These are phyloP conservation scores for Gymnoscelis rufifasciata DNA, from an alignment of 2,888 invertebrate genomes.

Conservation along the genomic window DNA sequence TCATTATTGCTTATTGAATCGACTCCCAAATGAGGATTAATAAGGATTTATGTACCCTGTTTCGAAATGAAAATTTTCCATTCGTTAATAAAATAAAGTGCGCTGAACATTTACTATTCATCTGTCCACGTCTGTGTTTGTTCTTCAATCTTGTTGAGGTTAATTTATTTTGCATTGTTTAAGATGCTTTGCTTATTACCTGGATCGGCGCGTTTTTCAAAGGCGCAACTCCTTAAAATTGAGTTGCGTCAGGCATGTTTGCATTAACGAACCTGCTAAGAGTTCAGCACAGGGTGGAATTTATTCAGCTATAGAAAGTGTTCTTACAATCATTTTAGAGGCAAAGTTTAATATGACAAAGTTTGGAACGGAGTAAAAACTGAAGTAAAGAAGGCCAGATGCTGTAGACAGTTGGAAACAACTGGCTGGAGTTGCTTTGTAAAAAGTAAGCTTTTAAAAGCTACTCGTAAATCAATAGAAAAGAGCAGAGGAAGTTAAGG, in stretches of 20 bases:
- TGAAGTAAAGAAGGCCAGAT: conserved; percentile 68
- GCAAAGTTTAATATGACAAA: conserved; percentile 66
- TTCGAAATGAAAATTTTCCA: conserved; percentile 45
- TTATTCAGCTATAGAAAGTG: conserved; percentile 28
- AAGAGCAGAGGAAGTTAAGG: conserved; percentile 62
- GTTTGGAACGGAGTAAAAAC: conserved; percentile 65
- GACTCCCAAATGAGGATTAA: conserved; percentile 65
- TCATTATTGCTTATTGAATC: conserved; percentile 62
- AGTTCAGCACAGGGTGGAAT: conserved; percentile 9
- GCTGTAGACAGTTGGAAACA: conserved; percentile 74
- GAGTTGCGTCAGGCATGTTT: conserved; percentile 11
- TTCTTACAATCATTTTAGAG: conserved; percentile 43
- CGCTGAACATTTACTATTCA: conserved; percentile 49
- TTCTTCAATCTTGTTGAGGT: conserved; percentile 43
- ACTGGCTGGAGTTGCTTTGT: conserved; percentile 66
- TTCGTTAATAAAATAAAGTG: conserved; percentile 46
- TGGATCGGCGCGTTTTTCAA: conserved; percentile 8
- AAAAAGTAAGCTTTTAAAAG: conserved; percentile 75
- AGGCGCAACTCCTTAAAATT: conserved; percentile 5
- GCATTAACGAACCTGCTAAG: conserved; percentile 11
- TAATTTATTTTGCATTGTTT: conserved; percentile 32
- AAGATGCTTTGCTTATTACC: conserved; percentile 9
- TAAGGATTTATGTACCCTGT: conserved; percentile 58
- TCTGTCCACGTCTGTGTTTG: conserved; percentile 47
- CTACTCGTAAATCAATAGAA: conserved; percentile 71